A percentile compares a stretch with the other conserved stretches of the same genome.
Conservation (phyloP, 2,888 invertebrate genomes). For the Leptopilina drosophilae region DNA sequence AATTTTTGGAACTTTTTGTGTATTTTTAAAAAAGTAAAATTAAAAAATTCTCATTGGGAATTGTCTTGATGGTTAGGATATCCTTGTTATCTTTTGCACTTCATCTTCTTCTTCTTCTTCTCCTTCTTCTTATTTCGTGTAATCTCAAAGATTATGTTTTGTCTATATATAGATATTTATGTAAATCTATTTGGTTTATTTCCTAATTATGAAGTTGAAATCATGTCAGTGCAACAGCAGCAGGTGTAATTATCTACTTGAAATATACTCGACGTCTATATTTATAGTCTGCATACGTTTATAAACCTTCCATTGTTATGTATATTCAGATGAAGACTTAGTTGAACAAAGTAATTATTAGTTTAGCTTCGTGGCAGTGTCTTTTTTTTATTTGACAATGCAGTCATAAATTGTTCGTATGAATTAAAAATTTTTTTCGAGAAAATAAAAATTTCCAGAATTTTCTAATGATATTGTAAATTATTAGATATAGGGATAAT, state of each 20-base stretch:
- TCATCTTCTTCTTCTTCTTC: not conserved
- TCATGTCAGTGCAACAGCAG: not conserved
- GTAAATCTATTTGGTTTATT: not conserved
- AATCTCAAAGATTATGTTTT: not conserved
- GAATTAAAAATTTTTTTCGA: too few species aligned
- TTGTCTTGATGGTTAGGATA: too few species aligned
- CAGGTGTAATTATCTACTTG: constrained; percentile 7
- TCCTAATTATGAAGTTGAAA: not conserved
- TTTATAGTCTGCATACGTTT: not conserved
- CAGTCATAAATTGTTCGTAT: too few species aligned
- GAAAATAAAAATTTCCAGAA: too few species aligned
- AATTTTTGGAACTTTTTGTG: too few species aligned
- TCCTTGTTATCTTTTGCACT: too few species aligned
- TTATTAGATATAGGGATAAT: too few species aligned
- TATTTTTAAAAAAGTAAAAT: too few species aligned
- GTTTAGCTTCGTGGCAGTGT: not conserved
- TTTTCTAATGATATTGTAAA: too few species aligned
- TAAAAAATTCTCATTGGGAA: too few species aligned
- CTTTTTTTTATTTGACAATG: not conserved
- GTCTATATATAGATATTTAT: not conserved
- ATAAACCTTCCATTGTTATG: not conserved
- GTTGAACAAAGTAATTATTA: constrained; percentile 3
- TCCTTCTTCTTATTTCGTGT: not conserved
- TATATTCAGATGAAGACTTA: not conserved
- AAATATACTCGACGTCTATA: constrained; percentile 14